These are phyloP conservation scores for Monarcha castaneiventris DNA, from an alignment of 2,113 vertebrate species.

Conservation along the genomic window DNA sequence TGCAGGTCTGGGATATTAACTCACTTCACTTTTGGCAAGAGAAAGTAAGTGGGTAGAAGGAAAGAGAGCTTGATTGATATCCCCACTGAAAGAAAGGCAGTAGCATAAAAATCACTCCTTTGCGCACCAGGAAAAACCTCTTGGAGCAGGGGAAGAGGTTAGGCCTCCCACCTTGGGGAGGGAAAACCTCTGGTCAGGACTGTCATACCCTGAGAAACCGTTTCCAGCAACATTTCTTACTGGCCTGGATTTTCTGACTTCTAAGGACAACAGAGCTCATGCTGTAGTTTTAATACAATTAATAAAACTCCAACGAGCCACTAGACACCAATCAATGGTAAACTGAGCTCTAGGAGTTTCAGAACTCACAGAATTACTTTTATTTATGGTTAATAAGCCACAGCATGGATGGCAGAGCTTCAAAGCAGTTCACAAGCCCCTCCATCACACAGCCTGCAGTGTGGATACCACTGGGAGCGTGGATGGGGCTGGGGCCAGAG, in stretches of 20 bases:
- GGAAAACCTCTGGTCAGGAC: not conserved
- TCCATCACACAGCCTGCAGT: not conserved
- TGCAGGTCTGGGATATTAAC: not conserved
- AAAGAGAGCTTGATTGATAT: not conserved
- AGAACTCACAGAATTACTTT: not conserved
- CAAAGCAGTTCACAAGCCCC: not conserved
- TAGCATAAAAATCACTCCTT: not conserved
- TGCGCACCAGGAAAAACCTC: not conserved
- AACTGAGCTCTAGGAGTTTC: slow-evolving; percentile 6
- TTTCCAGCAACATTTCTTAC: not conserved
- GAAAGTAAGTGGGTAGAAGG: not conserved
- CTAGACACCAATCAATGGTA: slow-evolving; percentile 27
- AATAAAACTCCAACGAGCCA: slow-evolving; percentile 48
- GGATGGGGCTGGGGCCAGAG: not conserved
- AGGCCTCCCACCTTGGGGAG: not conserved
- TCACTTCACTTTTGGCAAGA: not conserved
- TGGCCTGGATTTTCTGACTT: not conserved
- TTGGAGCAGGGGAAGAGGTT: not conserved
- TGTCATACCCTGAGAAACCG: not conserved
- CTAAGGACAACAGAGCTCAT: not conserved
- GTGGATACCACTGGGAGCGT: not conserved
- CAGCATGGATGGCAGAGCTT: slow-evolving; percentile 37
- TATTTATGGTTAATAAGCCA: slow-evolving; percentile 42
- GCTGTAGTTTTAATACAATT: slow-evolving; percentile 30
- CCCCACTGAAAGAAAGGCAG: not conserved